Evolutionary conservation across 2,113 vertebrate genomes (phyloP), one percentile per base, ranked within the genome.

Genomic region (Sphyrna mokarran): DNA sequence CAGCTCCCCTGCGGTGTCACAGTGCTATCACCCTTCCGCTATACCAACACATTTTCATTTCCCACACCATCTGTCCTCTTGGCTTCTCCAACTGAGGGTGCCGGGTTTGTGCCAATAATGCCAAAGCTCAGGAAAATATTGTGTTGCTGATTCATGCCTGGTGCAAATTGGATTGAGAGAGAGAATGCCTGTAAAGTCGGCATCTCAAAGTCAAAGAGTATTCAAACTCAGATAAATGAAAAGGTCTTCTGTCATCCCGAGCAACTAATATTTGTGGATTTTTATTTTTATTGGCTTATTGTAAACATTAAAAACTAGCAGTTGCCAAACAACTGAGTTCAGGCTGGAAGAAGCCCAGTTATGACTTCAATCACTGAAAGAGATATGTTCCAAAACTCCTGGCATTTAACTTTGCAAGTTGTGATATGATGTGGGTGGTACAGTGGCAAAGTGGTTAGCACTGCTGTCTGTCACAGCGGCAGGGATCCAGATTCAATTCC

Each of bases 1-100:
- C 58, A 66, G 48, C 10, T 33, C 61, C 23, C 63, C 90, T 22
- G 91, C 66, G 10, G 91, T 40, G 63, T 48, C 37, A 70, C 43
- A 95, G 43, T 72, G 68, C 72, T 43, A 95, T 54, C 94, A 72
- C 69, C 40, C 43, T 95, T 72, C 69, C 29, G 29, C 9, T 54
- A 48, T 29, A 37, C 16, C 61, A 37, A 58, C n/a, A 26, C 63
- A 69, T 40, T 95, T 76, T 40, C 94, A 72, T 72, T 72, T 95
- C 69, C 94, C 94, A 95, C 69, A 95, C 68, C 94, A 72, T 95
- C 69, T 95, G 68, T 54, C 40, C 94, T 72, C 13, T 22, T 69
- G n/a, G 43, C 94, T 43, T 95, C 94, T 72, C 69, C 94, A 95
- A 95, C 43, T 54, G 68, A 72, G 40, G 48, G 54, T 72, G 94